Conservation (phyloP, 2,113 vertebrate species). For the Vimba vimba region DNA sequence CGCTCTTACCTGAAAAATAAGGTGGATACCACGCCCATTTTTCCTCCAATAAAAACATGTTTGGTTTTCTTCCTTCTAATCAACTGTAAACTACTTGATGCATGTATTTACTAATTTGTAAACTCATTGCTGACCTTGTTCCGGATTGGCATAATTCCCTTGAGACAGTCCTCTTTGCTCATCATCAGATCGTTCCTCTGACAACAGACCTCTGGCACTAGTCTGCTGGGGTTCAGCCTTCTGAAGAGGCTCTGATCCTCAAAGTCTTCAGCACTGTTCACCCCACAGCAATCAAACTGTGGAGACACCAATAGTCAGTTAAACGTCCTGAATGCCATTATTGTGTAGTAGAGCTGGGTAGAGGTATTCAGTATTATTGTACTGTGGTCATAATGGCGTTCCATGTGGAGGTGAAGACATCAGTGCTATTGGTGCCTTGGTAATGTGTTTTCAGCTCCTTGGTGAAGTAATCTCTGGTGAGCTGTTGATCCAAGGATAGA, state of each 20-base stretch:
- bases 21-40: neutral
- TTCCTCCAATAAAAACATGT: neutral
- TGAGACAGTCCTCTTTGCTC: slow-evolving; percentile 79
- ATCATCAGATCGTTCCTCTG: slow-evolving; percentile 75
- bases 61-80: neutral
- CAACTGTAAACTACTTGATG: neutral
- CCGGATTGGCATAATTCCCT: slow-evolving; percentile 75
- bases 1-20: too few relatives aligned
- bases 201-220: slow-evolving; percentile 86
- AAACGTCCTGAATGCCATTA: neutral
- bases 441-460: slow-evolving; percentile 89
- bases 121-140: slow-evolving; percentile 78
- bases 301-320: slow-evolving; percentile 27
- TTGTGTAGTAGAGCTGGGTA: neutral
- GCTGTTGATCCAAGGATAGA: slow-evolving; percentile 69
- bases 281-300: slow-evolving; percentile 93
- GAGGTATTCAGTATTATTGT: slow-evolving; percentile 52
- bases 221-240: slow-evolving; percentile 63
- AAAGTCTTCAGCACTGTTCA: slow-evolving; percentile 89
- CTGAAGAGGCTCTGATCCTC: slow-evolving; percentile 76
- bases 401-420: slow-evolving; percentile 88
- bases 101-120: neutral
- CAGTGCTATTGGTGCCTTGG: slow-evolving; percentile 83
- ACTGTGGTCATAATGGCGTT: slow-evolving; percentile 95
- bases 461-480: slow-evolving; percentile 91